Percentiles rank a stretch among this genome's conserved stretches.
These are phyloP conservation scores for Paraescarpia echinospica DNA, from an alignment of 1,140 invertebrate genomes.

Conservation along the genomic window DNA sequence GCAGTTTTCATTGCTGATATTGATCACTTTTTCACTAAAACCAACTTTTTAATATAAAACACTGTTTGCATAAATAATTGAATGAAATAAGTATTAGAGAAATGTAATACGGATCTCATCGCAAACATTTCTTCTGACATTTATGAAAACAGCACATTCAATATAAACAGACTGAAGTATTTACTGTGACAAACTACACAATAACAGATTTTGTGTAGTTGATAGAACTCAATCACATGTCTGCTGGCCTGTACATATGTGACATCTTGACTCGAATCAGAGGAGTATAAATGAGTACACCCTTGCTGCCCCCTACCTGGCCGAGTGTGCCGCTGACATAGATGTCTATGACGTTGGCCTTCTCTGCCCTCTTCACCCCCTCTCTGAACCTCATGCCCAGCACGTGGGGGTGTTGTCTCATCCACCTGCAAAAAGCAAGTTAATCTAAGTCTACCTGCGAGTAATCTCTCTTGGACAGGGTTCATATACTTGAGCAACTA, in stretches of 20 bases:
- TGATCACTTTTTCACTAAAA: too few relatives aligned
- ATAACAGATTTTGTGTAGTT: too few relatives aligned
- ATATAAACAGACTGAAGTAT: too few relatives aligned
- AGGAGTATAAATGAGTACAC: neutral
- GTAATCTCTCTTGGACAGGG: neutral
- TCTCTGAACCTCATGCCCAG: constrained; percentile 84
- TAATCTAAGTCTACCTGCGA: neutral
- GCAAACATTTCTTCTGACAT: too few relatives aligned
- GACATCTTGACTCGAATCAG: neutral
- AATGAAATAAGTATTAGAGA: too few relatives aligned
- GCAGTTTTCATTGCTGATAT: too few relatives aligned
- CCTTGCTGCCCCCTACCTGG: constrained; percentile 48
- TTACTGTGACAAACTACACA: too few relatives aligned
- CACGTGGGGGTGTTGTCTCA: constrained; percentile 89
- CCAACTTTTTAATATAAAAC: neutral
- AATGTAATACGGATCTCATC: too few relatives aligned
- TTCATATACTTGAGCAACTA: too few relatives aligned
- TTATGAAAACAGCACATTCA: too few relatives aligned
- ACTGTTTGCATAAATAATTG: too few relatives aligned
- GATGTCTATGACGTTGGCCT: constrained; percentile 94
- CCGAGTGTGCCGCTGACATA: constrained; percentile 89
- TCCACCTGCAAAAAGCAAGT: constrained; percentile 68
- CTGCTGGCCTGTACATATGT: neutral
- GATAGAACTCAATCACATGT: neutral
- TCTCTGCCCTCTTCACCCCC: constrained; percentile 87